Percentiles rank a stretch among this genome's conserved stretches.
Conservation (phyloP, 2,888 invertebrate genomes). For the Leptarthrus brevirostris region DNA sequence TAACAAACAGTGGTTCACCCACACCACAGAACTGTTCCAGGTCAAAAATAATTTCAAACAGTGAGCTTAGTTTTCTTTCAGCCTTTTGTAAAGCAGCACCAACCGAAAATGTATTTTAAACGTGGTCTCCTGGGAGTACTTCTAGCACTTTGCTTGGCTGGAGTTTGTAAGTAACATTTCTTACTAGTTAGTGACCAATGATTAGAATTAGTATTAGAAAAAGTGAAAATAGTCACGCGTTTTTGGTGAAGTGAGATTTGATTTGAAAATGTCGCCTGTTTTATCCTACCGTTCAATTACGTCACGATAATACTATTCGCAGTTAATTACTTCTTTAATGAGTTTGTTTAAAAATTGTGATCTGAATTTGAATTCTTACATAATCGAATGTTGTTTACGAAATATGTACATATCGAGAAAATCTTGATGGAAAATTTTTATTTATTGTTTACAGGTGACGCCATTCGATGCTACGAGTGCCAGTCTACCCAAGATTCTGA, state of each 20-base stretch:
- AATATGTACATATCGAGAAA: neutral
- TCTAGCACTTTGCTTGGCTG: constrained; percentile 21
- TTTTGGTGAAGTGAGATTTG: too few relatives aligned
- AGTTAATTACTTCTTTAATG: too few relatives aligned
- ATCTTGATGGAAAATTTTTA: neutral
- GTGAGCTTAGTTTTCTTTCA: constrained; percentile 21
- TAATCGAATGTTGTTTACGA: neutral
- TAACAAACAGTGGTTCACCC: constrained; percentile 6
- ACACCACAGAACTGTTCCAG: constrained; percentile 5
- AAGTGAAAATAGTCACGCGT: too few relatives aligned
- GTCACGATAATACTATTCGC: too few relatives aligned
- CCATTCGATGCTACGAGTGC: constrained; percentile 64
- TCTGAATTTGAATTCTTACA: constrained; percentile 8
- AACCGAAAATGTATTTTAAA: constrained; percentile 3
- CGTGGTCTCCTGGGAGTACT: neutral
- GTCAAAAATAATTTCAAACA: neutral
- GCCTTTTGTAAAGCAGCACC: neutral
- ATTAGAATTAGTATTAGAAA: too few relatives aligned
- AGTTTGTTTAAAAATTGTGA: too few relatives aligned
- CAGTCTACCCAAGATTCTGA: constrained; percentile 62
- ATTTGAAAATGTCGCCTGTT: too few relatives aligned
- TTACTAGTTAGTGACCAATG: too few relatives aligned
- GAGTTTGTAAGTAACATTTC: constrained; percentile 18
- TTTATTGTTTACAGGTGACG: constrained; percentile 58
- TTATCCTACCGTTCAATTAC: too few relatives aligned